A percentile compares a stretch with the other conserved stretches of the same genome.
These are phyloP conservation scores for Phallusia fumigata DNA, from an alignment of 23 tunicate species.

Conservation along the genomic window DNA sequence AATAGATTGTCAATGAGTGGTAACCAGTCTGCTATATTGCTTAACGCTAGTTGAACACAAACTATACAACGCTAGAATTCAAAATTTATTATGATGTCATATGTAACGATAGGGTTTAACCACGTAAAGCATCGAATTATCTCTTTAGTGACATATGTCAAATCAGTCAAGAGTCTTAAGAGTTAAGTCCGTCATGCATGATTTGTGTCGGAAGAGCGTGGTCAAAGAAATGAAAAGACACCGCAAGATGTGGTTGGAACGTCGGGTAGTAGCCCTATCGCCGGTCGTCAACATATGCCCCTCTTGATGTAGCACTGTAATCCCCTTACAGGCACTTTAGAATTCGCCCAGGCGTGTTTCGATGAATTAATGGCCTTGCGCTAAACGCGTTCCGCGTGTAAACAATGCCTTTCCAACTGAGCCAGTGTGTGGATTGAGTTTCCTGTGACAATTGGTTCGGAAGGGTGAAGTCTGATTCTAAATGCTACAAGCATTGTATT, in stretches of 20 bases:
- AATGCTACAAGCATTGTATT: not conserved
- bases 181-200: too few species aligned
- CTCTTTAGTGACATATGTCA: too few species aligned
- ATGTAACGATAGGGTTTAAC: too few species aligned
- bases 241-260: not conserved
- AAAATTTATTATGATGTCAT: too few species aligned
- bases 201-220: not conserved
- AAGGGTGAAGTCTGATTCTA: not conserved
- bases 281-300: conserved; percentile 3
- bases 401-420: not conserved
- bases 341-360: not conserved
- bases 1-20: too few species aligned
- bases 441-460: not conserved
- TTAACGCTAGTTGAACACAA: too few species aligned
- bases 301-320: not conserved
- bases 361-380: conserved; percentile 1
- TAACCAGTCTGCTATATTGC: too few species aligned
- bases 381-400: not conserved
- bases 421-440: not conserved
- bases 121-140: too few species aligned
- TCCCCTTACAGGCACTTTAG: not conserved
- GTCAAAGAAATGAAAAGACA: not conserved
- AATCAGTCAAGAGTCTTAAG: too few species aligned
- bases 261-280: not conserved
- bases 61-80: too few species aligned